A percentile compares a stretch with the other conserved stretches of the same genome.
Conservation (phyloP, 2,888 invertebrate species). For the Drosophila birchii region DNA sequence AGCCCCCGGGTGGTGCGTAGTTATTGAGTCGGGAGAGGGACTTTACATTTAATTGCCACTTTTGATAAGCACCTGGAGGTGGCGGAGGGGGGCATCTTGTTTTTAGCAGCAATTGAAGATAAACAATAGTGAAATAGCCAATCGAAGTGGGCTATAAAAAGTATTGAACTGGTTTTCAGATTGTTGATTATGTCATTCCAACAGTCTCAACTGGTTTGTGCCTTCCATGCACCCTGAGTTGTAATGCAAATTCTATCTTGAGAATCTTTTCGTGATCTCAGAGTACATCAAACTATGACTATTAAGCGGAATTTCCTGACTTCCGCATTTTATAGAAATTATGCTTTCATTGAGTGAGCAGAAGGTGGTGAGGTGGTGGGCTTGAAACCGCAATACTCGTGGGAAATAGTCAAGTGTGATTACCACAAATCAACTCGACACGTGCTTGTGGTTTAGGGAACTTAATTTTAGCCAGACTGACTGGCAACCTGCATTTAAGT, state of each 20-base stretch:
- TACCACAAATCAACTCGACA: constrained; percentile 7
- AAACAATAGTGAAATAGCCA: background rate
- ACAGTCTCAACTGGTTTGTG: background rate
- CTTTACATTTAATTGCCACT: constrained; percentile 12
- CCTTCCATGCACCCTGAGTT: constrained; percentile 7
- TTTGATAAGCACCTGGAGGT: background rate
- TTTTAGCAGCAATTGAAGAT: background rate
- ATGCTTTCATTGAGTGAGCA: constrained; percentile 6
- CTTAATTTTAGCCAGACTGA: background rate
- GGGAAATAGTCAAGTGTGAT: constrained; percentile 22
- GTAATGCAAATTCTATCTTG: constrained; percentile 20
- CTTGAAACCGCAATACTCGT: constrained; percentile 29
- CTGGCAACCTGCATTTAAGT: constrained; percentile 3
- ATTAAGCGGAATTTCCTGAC: constrained; percentile 11
- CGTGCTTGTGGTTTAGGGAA: constrained; percentile 22
- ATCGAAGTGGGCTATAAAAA: constrained; percentile 23
- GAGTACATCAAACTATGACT: constrained; percentile 22
- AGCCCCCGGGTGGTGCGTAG: constrained; percentile 5
- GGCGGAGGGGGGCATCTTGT: background rate
- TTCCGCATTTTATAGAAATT: constrained; percentile 4
- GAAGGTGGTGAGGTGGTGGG: background rate
- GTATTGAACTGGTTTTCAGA: constrained; percentile 21
- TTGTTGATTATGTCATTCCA: constrained; percentile 25
- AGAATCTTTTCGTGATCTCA: constrained; percentile 9
- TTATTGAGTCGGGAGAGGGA: background rate